Percentiles rank a stretch among this genome's conserved stretches.
phyloP scores from a whole-genome alignment of 2,797 vertebrate genomes.

The Nyctibius grandis region DNA sequence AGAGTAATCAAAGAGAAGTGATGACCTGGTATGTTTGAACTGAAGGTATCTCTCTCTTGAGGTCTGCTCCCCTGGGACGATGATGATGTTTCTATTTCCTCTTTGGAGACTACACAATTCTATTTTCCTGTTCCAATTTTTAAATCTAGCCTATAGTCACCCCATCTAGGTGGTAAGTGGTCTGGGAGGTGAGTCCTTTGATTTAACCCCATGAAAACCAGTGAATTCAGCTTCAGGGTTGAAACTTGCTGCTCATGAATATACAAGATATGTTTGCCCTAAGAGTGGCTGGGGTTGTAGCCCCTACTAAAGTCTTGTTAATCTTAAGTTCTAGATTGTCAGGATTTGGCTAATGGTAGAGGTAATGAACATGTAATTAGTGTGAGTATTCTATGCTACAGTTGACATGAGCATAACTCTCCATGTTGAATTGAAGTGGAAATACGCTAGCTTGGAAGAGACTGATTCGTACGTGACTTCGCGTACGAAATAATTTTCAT shows the following conservation, averaged over 20 bases:
- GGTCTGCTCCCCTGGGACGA: not conserved
- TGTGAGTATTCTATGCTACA: not conserved
- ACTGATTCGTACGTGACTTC: not conserved
- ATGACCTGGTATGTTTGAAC: not conserved
- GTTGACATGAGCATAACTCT: not conserved
- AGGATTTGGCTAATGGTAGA: not conserved
- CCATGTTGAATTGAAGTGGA: not conserved
- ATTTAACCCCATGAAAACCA: not conserved
- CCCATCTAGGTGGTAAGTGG: not conserved
- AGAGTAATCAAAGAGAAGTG: not conserved
- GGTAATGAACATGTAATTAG: not conserved
- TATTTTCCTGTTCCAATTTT: not conserved
- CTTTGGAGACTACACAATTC: not conserved
- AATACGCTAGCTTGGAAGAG: not conserved
- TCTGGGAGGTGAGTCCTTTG: not conserved
- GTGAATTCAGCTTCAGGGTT: not conserved
- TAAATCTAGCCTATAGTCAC: not conserved
- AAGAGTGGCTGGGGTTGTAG: not conserved
- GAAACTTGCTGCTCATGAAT: not conserved
- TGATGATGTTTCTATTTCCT: not conserved
- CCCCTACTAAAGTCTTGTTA: not conserved
- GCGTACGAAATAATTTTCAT: constrained; percentile 41
- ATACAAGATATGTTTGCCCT: not conserved
- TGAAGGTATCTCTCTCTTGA: not conserved
- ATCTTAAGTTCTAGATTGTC: not conserved